A percentile compares a stretch with the other conserved stretches of the same genome.
Conservation (phyloP, 1,140 invertebrate genomes). For the Bombus superbus region DNA sequence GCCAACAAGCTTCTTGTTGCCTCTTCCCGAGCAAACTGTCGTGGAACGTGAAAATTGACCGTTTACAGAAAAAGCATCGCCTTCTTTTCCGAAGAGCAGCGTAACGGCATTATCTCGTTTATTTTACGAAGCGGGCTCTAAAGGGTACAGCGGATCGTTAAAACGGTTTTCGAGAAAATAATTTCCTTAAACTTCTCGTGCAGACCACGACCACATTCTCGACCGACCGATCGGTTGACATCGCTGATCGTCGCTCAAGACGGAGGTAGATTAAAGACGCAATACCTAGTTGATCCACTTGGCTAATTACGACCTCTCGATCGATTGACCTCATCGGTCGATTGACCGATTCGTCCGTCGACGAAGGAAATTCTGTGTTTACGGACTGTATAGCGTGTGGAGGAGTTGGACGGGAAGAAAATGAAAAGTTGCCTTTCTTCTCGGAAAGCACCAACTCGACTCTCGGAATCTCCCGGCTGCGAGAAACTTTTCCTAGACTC, state of each 20-base stretch:
- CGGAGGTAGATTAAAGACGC: too few species aligned
- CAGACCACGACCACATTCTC: background rate
- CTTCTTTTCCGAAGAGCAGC: background rate
- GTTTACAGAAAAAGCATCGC: background rate
- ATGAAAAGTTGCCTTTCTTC: constrained; percentile 5
- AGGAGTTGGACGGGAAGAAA: background rate
- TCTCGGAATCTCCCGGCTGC: background rate
- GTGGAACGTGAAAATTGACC: too few species aligned
- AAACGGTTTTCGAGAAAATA: background rate
- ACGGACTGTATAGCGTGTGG: background rate
- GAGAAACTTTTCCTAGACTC: constrained; percentile 51
- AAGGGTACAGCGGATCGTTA: background rate
- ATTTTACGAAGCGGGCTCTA: background rate
- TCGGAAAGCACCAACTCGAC: background rate
- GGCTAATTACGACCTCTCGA: too few species aligned
- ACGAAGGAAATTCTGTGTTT: background rate
- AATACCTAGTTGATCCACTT: too few species aligned
- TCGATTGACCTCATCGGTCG: too few species aligned
- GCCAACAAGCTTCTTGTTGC: too few species aligned
- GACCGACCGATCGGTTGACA: too few species aligned
- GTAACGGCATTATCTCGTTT: background rate
- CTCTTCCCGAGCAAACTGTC: too few species aligned
- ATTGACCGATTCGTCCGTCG: too few species aligned
- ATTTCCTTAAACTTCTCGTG: background rate
- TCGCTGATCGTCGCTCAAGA: too few species aligned